These are phyloP conservation scores for Eupithecia subfuscata DNA, from an alignment of 2,888 invertebrate species.

Conservation along the genomic window DNA sequence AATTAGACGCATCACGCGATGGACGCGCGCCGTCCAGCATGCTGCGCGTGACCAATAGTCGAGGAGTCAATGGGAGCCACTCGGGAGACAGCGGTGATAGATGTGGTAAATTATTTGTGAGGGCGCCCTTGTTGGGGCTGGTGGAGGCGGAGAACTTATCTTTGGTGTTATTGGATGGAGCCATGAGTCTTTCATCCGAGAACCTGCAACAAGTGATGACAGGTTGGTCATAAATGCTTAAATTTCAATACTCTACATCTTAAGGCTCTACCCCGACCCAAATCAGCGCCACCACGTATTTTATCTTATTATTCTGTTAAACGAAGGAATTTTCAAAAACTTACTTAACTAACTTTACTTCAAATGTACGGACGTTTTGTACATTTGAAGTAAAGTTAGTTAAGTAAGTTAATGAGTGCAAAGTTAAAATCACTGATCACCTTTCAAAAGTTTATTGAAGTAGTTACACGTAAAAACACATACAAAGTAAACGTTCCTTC, in stretches of 20 bases:
- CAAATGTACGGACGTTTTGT: too few relatives aligned
- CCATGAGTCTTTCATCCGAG: background rate
- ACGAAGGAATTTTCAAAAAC: too few relatives aligned
- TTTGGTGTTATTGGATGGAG: background rate
- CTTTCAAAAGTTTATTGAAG: too few relatives aligned
- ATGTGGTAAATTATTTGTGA: conserved; percentile 3
- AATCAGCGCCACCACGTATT: too few relatives aligned
- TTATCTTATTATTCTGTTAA: too few relatives aligned
- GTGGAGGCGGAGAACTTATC: background rate
- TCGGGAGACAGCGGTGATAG: conserved; percentile 14
- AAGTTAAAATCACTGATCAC: too few relatives aligned
- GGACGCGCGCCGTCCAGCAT: background rate
- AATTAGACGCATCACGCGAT: conserved; percentile 32
- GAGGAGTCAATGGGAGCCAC: conserved; percentile 9
- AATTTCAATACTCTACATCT: background rate
- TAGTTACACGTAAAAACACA: too few relatives aligned
- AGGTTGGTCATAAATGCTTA: background rate
- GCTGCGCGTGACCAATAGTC: conserved; percentile 24
- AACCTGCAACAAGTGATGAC: background rate
- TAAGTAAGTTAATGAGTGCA: too few relatives aligned
- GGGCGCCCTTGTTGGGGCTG: background rate
- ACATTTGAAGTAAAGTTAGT: too few relatives aligned
- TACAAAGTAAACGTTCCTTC: too few relatives aligned
- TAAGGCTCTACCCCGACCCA: too few relatives aligned
- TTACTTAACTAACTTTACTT: too few relatives aligned